Base-by-base conservation (phyloP, 2,888 invertebrate genomes). In the Campaea margaritaria region DNA sequence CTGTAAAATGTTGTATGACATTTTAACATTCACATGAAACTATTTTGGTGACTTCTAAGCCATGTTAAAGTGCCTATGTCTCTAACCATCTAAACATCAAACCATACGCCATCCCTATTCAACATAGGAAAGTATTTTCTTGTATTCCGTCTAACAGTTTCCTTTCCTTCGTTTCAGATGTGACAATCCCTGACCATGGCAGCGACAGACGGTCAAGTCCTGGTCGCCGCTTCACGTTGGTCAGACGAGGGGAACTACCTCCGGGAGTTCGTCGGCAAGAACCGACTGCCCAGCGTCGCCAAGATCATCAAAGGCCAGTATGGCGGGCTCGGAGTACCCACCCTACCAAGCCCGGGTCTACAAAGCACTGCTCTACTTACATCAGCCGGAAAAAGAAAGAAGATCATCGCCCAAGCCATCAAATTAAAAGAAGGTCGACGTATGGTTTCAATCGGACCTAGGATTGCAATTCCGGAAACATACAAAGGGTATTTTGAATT, bases 301-400 rank as follows among this genome's bases (percentile, higher is more conserved):
- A 97, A 97, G 87, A 96, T 98, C 79, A 96, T 97, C 76, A 98
- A 98, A 87, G 98, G 99, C 67, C 98, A 98, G 85, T 98, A 98
- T 91, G 96, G 96, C 69, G 96, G 96, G 58, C 94, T 99, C 50
- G 98, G 98, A 28, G 97, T 97, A 14, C 97, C 98, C 1, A 96
- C 97, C 0, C 89, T 97, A 46, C 97, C 97, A 38, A 97, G 96
- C 75, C 97, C 97, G 5, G 96, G 97, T 60, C 93, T 97, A 27
- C 97, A 97, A 78, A 96, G 97, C 75, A 96, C 97, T 15, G 96
- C 98, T 4, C 90, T 98, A 47, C 94, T 98, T 56, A 94, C 98
- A 58, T 96, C 97, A 56, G 96, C 96, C 5, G 97, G 97, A 50
- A 95, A 96, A 68, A 95, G 96, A 72, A 96, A 97, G 78, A 97